Conservation (phyloP, 1,140 invertebrate species). For the Lepidurus apus region DNA sequence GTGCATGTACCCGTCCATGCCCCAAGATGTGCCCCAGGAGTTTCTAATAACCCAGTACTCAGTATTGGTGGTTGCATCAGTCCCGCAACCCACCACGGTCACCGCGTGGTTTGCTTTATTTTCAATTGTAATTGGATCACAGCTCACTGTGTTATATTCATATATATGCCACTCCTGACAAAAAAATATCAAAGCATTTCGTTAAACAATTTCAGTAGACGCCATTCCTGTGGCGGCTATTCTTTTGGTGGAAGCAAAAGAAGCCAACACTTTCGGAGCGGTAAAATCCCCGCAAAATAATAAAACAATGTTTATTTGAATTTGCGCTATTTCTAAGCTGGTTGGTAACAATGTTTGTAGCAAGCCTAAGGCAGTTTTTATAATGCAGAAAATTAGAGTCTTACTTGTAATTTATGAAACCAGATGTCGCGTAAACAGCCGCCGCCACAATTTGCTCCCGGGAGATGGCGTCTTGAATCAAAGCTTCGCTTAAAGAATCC, state of each 20-base stretch:
- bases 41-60: constrained; percentile 33
- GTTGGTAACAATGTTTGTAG: background rate
- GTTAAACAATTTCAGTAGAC: background rate
- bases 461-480: background rate
- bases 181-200: background rate
- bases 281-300: background rate
- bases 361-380: background rate
- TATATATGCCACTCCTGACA: constrained; percentile 27
- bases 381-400: background rate
- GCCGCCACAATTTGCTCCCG: background rate
- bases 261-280: background rate
- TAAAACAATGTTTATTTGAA: too few species aligned
- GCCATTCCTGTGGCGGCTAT: too few species aligned
- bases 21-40: constrained; percentile 41
- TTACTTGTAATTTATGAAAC: background rate
- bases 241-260: too few species aligned
- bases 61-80: background rate
- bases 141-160: background rate
- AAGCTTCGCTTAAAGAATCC: too few species aligned
- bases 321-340: background rate
- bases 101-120: constrained; percentile 27
- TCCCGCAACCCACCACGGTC: constrained; percentile 29
- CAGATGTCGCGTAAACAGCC: background rate
- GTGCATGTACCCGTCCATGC: constrained; percentile 45
- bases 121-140: background rate